Base-by-base conservation (phyloP, 2,113 vertebrate genomes). In the Gallinago undulata region DNA sequence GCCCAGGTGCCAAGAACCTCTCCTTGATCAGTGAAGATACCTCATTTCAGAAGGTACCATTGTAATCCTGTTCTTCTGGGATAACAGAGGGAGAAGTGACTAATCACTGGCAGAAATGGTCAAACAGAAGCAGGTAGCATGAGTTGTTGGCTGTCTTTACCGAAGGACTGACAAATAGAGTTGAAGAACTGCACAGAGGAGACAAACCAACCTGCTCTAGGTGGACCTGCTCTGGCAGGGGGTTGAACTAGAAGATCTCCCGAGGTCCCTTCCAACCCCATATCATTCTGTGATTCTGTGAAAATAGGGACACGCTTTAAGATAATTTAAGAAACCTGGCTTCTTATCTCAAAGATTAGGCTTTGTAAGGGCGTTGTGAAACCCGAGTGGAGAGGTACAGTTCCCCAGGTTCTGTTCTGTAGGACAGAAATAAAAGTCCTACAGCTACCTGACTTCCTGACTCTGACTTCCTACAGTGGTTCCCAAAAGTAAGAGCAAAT, bases 401-500 rank as follows among this genome's bases (percentile, higher is more conserved):
- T 35, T 87, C 21, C 19, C 25, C 17, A 83, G 19, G 47, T 22
- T 47, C 47, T 47, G 47, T 47, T 47, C 47, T 47, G 19, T 47
- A 47, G 47, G 50, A 77, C 35, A 86, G 75, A 94, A 93, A 94
- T n/a, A 80, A 72, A 93, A 94, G 24, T 73, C n/a, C 66, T 85
- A 47, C 12, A 31, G 56, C 37, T 78, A 30, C 39, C 31, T 16
- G 41, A 43, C 41, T 43, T 43, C 41, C 41, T 43, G 41, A 43
- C 12, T 86, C 55, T 79, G 55, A 13, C 53, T 94, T 94, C 88
- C 68, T 85, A 45, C 77, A 88, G 48, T 45, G 62, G 57, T 85
- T 82, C 70, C 75, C 63, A 85, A 84, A 93, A 79, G 57, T 76
- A 90, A 51, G 30, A 79, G 72, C 16, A 90, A 69, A 79, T 72